A percentile compares a stretch with the other conserved stretches of the same genome.
Evolutionary conservation across 2,797 vertebrate species (phyloP).

Genomic region (Lepus townsendii): DNA sequence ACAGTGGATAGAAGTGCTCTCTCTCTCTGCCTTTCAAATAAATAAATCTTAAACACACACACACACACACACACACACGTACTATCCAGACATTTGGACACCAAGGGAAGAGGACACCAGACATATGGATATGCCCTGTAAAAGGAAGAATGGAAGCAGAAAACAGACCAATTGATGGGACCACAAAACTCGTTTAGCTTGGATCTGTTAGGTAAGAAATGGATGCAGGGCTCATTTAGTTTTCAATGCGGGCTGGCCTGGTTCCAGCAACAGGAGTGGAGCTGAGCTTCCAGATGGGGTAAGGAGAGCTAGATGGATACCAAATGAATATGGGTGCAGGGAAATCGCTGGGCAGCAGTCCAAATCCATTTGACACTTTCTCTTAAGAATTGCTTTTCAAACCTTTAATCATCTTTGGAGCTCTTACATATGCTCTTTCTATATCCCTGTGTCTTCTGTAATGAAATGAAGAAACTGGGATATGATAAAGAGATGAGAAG

Average conservation of each 20-base stretch:
- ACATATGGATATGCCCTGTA: background rate
- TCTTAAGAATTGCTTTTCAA: constrained; percentile 70
- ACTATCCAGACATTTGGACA: background rate
- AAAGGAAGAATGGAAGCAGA: background rate
- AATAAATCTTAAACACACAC: background rate
- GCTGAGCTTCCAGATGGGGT: constrained; percentile 30
- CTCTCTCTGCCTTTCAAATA: background rate
- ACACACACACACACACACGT: too few species aligned
- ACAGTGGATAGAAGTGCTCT: too few species aligned
- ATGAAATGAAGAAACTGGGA: constrained; percentile 65
- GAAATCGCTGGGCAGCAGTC: background rate
- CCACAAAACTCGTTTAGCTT: background rate
- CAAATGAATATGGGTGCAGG: background rate
- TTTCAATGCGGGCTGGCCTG: background rate
- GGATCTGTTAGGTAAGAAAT: constrained; percentile 24
- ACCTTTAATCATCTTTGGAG: constrained; percentile 45
- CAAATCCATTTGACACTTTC: constrained; percentile 73
- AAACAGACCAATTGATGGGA: background rate
- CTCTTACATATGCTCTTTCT: constrained; percentile 63
- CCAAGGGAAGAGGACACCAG: background rate
- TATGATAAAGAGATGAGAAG: constrained; percentile 45
- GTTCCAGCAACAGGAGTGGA: background rate
- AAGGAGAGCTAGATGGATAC: background rate
- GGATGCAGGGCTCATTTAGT: background rate
- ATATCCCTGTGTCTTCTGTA: constrained; percentile 23